A percentile compares a stretch with the other conserved stretches of the same genome.
Conservation (phyloP, 2,888 invertebrate species). For the Alloplasta piceator region DNA sequence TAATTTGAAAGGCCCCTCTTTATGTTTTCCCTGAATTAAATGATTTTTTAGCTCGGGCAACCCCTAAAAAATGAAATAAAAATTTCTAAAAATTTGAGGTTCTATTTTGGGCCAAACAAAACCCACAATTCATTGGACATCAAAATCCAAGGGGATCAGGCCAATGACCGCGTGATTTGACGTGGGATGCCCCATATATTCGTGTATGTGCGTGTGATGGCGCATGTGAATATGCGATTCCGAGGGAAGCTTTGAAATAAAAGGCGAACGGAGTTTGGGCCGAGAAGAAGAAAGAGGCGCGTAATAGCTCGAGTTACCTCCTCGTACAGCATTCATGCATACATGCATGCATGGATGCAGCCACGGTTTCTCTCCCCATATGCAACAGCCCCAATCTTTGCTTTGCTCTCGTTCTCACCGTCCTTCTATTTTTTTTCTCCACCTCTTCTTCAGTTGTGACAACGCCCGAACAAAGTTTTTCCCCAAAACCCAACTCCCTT, state of each 20-base stretch:
- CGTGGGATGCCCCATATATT: too few species aligned
- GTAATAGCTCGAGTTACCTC: constrained; percentile 75
- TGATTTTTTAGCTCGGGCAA: too few species aligned
- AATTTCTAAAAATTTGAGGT: too few species aligned
- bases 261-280: constrained; percentile 63
- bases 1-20: too few species aligned
- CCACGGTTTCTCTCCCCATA: constrained; percentile 19
- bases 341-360: constrained; percentile 30
- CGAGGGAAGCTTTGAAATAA: constrained; percentile 70
- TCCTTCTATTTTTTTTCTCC: constrained; percentile 30
- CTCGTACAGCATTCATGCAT: constrained; percentile 55
- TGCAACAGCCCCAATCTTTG: constrained; percentile 27
- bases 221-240: constrained; percentile 22
- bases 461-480: background rate
- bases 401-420: constrained; percentile 29
- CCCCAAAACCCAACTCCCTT: background rate
- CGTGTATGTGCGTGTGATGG: background rate
- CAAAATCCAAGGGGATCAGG: too few species aligned
- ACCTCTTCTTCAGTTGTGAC: constrained; percentile 12
- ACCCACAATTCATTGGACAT: too few species aligned
- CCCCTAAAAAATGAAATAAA: too few species aligned
- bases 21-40: too few species aligned
- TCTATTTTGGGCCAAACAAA: too few species aligned
- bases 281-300: constrained; percentile 68
- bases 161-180: too few species aligned